Evolutionary conservation across 2,888 invertebrate species (phyloP), one percentile per base, ranked within the genome.

Genomic region (Malacosoma neustria): DNA sequence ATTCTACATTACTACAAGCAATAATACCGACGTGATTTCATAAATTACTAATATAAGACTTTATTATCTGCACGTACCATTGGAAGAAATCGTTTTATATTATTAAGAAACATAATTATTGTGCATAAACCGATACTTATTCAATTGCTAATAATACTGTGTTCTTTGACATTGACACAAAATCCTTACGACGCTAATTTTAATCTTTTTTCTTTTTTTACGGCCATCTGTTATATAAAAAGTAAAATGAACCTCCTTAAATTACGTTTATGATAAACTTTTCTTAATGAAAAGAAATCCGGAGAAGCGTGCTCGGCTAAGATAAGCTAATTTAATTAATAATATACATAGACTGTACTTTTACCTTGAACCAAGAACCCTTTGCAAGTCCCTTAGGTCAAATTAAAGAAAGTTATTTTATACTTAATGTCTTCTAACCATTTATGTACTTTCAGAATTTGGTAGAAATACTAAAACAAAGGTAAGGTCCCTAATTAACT

Each of bases 311-410:
- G 46, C 40, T 38, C 41, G 32, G 42, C 41, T 36, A 40, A 42
- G 46, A 49, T 44, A 48, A 43, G 42, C 39, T 48, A 46, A 49
- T 49, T 49, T 45, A 44, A 50, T 49, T 48, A 46, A 47, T 49
- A 44, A 46, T 45, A 41, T 39, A 40, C 42, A 36, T 45, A 39
- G 31, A 29, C 15, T 14, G 11, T 12, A 14, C 33, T n/a, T 12
- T 38, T 39, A 35, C 29, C 38, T 41, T 40, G 39, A 44, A 41
- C 43, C 43, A 35, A 32, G 30, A 42, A 48, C 46, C 45, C 46
- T 45, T 44, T 47, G 38, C 40, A 40, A 33, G 37, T 33, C 36
- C 35, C 36, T 45, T 41, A 39, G 44, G 43, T 41, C 35, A 41
- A 46, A 45, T 37, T 34, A 35, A 42, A 39, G 38, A 37, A 41